These are phyloP conservation scores for Quadriops clusia DNA, from an alignment of 2,888 invertebrate species.

Conservation along the genomic window DNA sequence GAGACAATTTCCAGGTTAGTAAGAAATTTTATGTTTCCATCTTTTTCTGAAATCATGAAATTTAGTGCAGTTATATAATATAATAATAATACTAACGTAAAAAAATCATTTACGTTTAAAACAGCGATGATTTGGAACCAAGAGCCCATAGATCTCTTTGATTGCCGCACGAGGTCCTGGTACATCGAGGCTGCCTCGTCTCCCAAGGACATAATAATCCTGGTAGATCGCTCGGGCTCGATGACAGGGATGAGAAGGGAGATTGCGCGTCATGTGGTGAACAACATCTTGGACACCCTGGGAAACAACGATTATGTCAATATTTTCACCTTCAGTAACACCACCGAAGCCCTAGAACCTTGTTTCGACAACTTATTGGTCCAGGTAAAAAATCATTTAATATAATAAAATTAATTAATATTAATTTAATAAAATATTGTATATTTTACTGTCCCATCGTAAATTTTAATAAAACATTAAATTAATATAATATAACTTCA, in stretches of 20 bases:
- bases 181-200: constrained; percentile 96
- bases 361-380: constrained; percentile 85
- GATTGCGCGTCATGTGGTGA: constrained; percentile 79
- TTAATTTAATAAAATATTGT: no score
- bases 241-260: constrained; percentile 64
- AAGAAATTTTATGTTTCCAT: neutral
- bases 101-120: constrained; percentile 15
- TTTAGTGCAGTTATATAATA: neutral
- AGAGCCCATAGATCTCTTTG: constrained; percentile 80
- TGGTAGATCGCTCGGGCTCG: constrained; percentile 55
- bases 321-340: constrained; percentile 82
- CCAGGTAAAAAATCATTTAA: constrained; percentile 49
- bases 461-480: no score
- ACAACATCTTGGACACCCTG: constrained; percentile 86
- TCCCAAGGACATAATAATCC: constrained; percentile 79
- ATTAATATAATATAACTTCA: no score
- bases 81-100: neutral
- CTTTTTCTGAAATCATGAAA: neutral
- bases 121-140: constrained; percentile 69
- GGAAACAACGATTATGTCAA: constrained; percentile 98
- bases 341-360: constrained; percentile 67
- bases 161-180: constrained; percentile 90
- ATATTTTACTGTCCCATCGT: no score
- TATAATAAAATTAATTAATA: constrained; percentile 1
- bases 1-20: constrained; percentile 84